Base-by-base conservation (phyloP, 2,888 invertebrate genomes). In the Caenorhabditis sp. region DNA sequence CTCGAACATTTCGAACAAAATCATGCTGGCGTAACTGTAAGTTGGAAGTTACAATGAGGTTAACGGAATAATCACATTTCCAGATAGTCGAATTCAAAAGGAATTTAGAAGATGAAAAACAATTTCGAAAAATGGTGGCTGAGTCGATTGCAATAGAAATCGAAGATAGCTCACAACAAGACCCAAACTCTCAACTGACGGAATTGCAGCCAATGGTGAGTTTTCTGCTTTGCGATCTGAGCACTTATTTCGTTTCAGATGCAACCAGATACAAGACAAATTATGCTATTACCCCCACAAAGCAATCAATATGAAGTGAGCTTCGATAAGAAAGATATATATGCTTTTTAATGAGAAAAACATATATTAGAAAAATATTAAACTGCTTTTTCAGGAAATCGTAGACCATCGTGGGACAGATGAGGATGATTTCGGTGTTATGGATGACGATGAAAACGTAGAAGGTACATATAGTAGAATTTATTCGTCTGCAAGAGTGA, bases 101-200 rank as follows among this genome's bases (percentile, higher is more conserved):
- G 24, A 85, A 85, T 41, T 68, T 89, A 10, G 82, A 84, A 12
- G 84, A 86, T 47, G 89, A 89, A 56, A 73, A 82, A 24, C 68
- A 81, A 28, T 70, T 89, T 12, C 76, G 87, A n/a, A 76, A 84
- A 28, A 85, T 89, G 54, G 80, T 89, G 2, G 72, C 89, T 19
- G 82, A 87, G 24, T 88, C 88, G 19, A 86, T 89, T 28, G 85
- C 83, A 3, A 83, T 88, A 14, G 85, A 86, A 41, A 66, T 86
- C 38, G 80, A 73, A 24, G 84, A 84, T 4, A 77, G 24, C 19
- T 49, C 59, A 51, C 83, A 24, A 76, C 80, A 22, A 51, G 66
- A 68, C 38, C 14, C 41, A n/a, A 38, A 31, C 22, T 14, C 56
- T 19, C 51, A 77, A 19, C 1, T 77, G n/a, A 28, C 54, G 0